Base-by-base conservation (phyloP, 2,797 vertebrate species). In the Chrosomus eos region DNA sequence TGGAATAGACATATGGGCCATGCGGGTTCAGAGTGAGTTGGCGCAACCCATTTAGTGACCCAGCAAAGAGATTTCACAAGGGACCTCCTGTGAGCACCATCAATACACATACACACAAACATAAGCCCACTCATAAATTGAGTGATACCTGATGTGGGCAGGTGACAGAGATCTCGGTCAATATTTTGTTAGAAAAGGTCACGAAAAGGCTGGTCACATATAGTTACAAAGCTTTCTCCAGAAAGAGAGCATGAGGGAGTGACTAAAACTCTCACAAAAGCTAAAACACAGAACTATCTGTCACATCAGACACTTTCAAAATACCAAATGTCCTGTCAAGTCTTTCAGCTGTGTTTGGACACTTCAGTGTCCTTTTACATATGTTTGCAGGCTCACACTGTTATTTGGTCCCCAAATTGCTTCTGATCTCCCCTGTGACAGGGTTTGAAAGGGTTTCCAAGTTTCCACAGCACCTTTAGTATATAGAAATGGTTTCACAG, bases 131-230 rank as follows among this genome's bases (percentile, higher is more conserved):
- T 45, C 33, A 79, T 36, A 38, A 78, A 85, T 77, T 82, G 80
- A 85, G 80, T 83, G 75, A 79, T 88, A 33, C 51, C 48, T 85
- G 83, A 87, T 82, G 80, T 33, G 43, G 79, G 79, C 38, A 84
- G 82, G 77, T 74, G 82, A 84, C 18, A 14, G 77, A 58, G 51
- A 75, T 71, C 40, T 58, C 19, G 7, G 28, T 84, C 77, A 80
- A 81, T 87, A 84, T 71, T 81, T 66, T 76, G 48, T 64, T 80
- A 58, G 45, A 55, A 36, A 36, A 83, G 81, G 58, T 67, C 75
- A 83, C 13, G 7, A 45, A 40, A 26, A 62, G 72, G 51, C 80
- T 31, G 58, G 26, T 81, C 85, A 62, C 74, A 26, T 3, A 67
- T 67, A 45, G 73, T 70, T 38, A 51, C 19, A 13, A 79, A 38